Base-by-base conservation (phyloP, 2,113 vertebrate species). In the Tylochromis polylepis region DNA sequence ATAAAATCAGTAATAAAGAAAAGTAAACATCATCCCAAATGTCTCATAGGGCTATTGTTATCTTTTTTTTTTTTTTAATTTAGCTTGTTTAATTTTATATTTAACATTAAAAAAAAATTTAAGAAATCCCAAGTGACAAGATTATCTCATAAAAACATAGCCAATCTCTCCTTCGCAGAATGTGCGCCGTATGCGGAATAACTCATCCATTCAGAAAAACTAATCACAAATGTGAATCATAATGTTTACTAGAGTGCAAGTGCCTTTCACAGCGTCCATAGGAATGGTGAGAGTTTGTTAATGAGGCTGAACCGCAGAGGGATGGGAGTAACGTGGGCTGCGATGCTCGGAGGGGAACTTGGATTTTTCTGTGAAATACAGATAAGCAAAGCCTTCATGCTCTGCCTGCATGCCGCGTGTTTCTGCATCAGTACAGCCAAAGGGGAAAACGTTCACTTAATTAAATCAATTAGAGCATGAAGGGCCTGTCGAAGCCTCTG, bases 381-480 rank as follows among this genome's bases (percentile, higher is more conserved):
- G 90, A 94, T 91, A 91, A 93, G 83, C 62, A 77, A 62, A 89
- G 87, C 72, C 62, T 55, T 58, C 18, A 57, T 81, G 88, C 85
- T 87, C 72, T 89, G 85, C 83, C 67, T 86, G 72, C 58, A 62
- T 22, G 16, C 24, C 75, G 87, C 59, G 53, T n/a, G 85, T 89
- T 79, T 89, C 86, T 65, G 83, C 67, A 90, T 89, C 84, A 79
- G 77, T 27, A 79, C 81, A 70, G 91, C 92, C 86, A 90, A 88
- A 83, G 82, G 87, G 86, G 90, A 84, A 85, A 87, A 89, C 15
- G 36, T 92, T 90, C 83, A 94, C 83, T 91, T 95, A 89, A 94
- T 94, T 90, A 91, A 95, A 94, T 93, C 92, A 94, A 94, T 94
- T 93, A 93, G 89, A 94, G 91, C 93, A 92, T 94, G 93, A 95